Conservation (phyloP, 2,888 invertebrate genomes). For the Drosophila putrida region DNA sequence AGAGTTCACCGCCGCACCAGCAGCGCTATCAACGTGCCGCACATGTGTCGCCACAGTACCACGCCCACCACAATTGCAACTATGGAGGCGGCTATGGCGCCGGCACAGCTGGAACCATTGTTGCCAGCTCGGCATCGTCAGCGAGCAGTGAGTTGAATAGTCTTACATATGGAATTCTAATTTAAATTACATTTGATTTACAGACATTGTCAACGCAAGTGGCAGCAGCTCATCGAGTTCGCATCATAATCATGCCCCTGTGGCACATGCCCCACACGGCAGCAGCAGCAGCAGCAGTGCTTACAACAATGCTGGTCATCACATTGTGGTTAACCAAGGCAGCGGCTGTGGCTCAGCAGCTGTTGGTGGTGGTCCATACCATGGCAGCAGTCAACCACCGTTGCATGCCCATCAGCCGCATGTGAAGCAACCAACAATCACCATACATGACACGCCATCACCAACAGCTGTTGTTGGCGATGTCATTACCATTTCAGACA, state of each 20-base stretch:
- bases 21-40: slow-evolving; percentile 85
- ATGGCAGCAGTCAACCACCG: slow-evolving; percentile 56
- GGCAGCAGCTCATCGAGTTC: slow-evolving; percentile 68
- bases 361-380: slow-evolving; percentile 36
- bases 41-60: slow-evolving; percentile 85
- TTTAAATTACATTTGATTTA: not conserved
- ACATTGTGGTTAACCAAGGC: slow-evolving; percentile 75
- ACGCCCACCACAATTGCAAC: slow-evolving; percentile 85
- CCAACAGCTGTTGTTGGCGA: slow-evolving; percentile 91
- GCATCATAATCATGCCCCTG: slow-evolving; percentile 76
- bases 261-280: slow-evolving; percentile 77
- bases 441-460: slow-evolving; percentile 97
- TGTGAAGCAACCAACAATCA: slow-evolving; percentile 91
- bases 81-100: slow-evolving; percentile 71
- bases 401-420: slow-evolving; percentile 68
- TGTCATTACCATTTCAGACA: slow-evolving; percentile 95
- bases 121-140: slow-evolving; percentile 69
- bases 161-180: not conserved
- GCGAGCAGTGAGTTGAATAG: slow-evolving; percentile 75
- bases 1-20: slow-evolving; percentile 94
- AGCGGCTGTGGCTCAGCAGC: slow-evolving; percentile 43
- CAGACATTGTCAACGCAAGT: slow-evolving; percentile 76
- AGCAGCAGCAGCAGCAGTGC: slow-evolving; percentile 70
- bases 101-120: slow-evolving; percentile 54
- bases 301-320: slow-evolving; percentile 67